Conservation (phyloP, 2,113 vertebrate species). For the Sceloporus undulatus region DNA sequence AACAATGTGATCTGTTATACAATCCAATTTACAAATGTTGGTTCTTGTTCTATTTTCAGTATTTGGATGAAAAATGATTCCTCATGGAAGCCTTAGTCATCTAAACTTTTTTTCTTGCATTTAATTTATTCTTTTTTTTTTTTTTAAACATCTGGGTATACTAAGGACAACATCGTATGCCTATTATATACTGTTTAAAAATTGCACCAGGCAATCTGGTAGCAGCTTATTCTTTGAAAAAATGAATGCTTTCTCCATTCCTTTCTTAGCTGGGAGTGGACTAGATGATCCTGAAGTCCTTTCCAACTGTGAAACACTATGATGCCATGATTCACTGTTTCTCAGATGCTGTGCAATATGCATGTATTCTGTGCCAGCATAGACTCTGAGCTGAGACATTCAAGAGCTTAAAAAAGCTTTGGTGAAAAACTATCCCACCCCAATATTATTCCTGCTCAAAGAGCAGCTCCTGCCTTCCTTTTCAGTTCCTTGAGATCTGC, state of each 20-base stretch:
- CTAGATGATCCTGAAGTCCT: no score
- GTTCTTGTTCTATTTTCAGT: background rate
- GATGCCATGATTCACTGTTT: no score
- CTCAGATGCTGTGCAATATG: background rate
- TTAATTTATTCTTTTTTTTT: background rate
- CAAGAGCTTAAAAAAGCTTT: no score
- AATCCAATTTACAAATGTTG: slow-evolving; percentile 20
- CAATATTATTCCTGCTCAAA: background rate
- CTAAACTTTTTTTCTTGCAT: background rate
- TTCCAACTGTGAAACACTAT: no score
- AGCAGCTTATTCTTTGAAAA: background rate
- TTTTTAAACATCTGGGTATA: background rate
- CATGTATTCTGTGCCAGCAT: background rate
- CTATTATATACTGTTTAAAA: background rate
- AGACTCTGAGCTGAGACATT: background rate
- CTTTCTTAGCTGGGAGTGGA: no score
- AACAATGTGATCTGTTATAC: slow-evolving; percentile 11
- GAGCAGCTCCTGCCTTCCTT: background rate
- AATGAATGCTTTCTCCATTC: background rate
- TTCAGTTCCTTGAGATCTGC: background rate
- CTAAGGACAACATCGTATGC: background rate
- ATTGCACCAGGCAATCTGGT: background rate
- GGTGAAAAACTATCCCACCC: no score
- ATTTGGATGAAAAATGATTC: background rate
- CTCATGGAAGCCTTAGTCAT: background rate